These are phyloP conservation scores for Sebastes baramenuke DNA, from an alignment of 2,797 vertebrate species.

Conservation along the genomic window DNA sequence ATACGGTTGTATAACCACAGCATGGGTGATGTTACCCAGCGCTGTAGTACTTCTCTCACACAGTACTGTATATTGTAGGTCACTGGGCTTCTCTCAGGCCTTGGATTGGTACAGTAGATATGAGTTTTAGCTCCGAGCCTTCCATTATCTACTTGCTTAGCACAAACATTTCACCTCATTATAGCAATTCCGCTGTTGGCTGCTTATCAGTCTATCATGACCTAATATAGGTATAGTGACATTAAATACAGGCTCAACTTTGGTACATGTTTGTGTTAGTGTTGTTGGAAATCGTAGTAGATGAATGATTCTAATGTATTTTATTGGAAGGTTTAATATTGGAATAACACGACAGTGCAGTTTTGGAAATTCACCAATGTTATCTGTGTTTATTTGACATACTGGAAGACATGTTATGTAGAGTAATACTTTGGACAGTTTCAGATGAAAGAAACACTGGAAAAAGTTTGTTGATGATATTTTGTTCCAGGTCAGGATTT, in stretches of 20 bases:
- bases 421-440: not conserved
- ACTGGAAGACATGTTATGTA: not conserved
- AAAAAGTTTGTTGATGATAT: not conserved
- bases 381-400: not conserved
- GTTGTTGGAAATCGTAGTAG: not conserved
- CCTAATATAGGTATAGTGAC: not conserved
- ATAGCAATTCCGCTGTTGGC: constrained; percentile 2
- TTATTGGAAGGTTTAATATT: not conserved
- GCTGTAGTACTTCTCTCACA: constrained; percentile 13
- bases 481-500: not conserved
- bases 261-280: not conserved
- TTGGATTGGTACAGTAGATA: not conserved
- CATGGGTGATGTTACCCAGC: constrained; percentile 3
- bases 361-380: not conserved
- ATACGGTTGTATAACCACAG: not conserved
- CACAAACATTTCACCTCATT: constrained; percentile 18
- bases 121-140: constrained; percentile 13
- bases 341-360: not conserved
- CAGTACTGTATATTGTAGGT: constrained; percentile 36
- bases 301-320: not conserved
- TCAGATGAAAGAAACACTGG: not conserved
- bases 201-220: not conserved
- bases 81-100: constrained; percentile 53
- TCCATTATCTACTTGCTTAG: not conserved
- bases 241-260: not conserved